Base-by-base conservation (phyloP, 2,113 vertebrate genomes). In the Onychorhynchus coronatus region DNA sequence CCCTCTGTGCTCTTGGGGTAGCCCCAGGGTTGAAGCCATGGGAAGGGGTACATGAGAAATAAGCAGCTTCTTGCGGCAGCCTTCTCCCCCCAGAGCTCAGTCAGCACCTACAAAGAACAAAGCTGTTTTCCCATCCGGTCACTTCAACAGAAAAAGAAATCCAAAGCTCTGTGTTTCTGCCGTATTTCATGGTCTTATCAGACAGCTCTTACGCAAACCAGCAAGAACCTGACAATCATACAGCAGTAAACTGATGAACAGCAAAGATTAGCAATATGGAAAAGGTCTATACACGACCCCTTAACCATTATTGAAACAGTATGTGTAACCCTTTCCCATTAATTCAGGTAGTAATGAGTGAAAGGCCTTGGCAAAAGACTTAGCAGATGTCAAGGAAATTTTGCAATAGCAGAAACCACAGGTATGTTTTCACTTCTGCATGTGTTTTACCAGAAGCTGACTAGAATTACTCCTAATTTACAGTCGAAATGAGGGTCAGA, bases 1-100 rank as follows among this genome's bases (percentile, higher is more conserved):
- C 25, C 11, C 6, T 11, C 0, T 13, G 14, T 53, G 33, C 1
- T 66, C 23, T 39, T 39, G 37, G 24, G 13, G 31, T 65, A 50
- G 2, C 2, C 25, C 7, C 21, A 24, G 16, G 11, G 9, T 6
- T 4, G 2, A 74, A 79, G 35, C 20, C 6, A 3, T 22, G 18
- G 47, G 7, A 35, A 23, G 7, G 14, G 3, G 5, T 28, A 50
- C 0, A 0, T 31, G 41, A 15, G 23, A 19, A 78, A 72, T 21
- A 65, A 72, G 30, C 21, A 76, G 19, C 59, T 70, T 41, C n/a
- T n/a, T 62, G 31, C 12, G 49, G 15, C 28, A 74, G 2, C 50
- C 28, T 92, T 52, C 49, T 56, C 42, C 28, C 28, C 80, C 41
- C 3, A 3, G 8, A 52, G 11, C 21, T 63, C 37, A 42, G 14